Conservation (phyloP, 2,797 vertebrate species). For the Labeo calbasu region DNA sequence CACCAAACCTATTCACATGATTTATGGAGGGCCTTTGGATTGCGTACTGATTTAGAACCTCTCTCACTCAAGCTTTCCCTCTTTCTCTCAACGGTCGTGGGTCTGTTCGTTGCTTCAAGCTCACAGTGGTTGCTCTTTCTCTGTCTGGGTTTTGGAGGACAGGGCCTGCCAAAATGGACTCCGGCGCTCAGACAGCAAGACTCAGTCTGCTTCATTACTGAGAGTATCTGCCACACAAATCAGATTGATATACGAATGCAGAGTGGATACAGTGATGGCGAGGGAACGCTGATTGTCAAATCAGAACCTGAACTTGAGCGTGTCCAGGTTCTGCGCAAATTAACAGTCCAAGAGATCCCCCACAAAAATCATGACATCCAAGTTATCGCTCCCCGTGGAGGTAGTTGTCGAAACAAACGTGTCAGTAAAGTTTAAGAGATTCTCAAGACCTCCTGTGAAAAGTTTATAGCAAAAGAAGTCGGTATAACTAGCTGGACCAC, state of each 20-base stretch:
- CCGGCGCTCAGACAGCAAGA: slow-evolving; percentile 44
- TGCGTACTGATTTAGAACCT: slow-evolving; percentile 84
- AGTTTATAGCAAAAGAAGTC: not conserved
- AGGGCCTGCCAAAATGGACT: slow-evolving; percentile 55
- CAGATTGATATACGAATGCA: slow-evolving; percentile 78
- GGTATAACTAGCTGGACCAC: not conserved
- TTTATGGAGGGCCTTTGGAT: slow-evolving; percentile 84
- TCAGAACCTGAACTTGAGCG: slow-evolving; percentile 67
- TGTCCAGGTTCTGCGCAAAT: slow-evolving; percentile 13
- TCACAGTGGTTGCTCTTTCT: slow-evolving; percentile 53
- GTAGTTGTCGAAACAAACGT: not conserved
- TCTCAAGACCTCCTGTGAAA: slow-evolving; percentile 6
- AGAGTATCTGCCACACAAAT: slow-evolving; percentile 80
- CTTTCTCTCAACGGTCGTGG: slow-evolving; percentile 62
- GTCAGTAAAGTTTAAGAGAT: slow-evolving; percentile 7
- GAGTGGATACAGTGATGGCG: slow-evolving; percentile 61
- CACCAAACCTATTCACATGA: slow-evolving; percentile 82
- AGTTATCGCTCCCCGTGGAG: slow-evolving; percentile 19
- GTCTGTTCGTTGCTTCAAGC: slow-evolving; percentile 45
- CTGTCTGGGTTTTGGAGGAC: slow-evolving; percentile 55
- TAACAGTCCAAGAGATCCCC: not conserved
- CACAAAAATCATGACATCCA: not conserved
- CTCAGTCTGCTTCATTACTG: slow-evolving; percentile 71
- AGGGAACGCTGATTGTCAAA: slow-evolving; percentile 70
- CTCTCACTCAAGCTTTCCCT: slow-evolving; percentile 74